Evolutionary conservation across 2,888 invertebrate species (phyloP).

Genomic region (Liodrosophila aerea): DNA sequence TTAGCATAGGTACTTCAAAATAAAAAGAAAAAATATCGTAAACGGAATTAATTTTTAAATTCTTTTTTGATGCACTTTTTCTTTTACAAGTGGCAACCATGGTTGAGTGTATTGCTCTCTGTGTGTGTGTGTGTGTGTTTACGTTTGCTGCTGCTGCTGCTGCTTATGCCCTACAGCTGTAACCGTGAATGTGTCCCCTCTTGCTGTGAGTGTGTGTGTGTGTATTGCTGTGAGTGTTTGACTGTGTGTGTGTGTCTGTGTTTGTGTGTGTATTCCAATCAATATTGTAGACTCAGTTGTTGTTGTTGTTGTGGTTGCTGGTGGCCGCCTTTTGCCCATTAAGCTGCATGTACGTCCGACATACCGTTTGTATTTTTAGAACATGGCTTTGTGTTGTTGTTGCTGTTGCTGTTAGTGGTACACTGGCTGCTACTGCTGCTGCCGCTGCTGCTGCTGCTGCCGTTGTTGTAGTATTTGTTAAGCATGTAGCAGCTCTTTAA

Average conservation of each 20-base stretch:
- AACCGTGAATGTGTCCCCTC: conserved; percentile 41
- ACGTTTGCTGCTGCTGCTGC: conserved; percentile 33
- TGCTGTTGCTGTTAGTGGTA: conserved; percentile 22
- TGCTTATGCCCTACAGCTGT: conserved; percentile 56
- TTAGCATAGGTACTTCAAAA: no score
- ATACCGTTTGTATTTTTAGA: conserved; percentile 75
- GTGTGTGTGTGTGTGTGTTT: conserved; percentile 43
- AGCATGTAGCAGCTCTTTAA: conserved; percentile 69
- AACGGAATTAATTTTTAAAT: no score
- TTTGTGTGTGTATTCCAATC: conserved; percentile 66
- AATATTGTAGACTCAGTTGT: conserved; percentile 72
- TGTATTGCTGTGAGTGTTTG: conserved; percentile 13
- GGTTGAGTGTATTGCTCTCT: no score
- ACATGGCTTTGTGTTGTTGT: conserved; percentile 55
- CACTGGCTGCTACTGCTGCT: conserved; percentile 14
- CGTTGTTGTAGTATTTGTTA: conserved; percentile 35
- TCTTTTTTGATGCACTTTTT: no score
- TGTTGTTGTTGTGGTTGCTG: conserved; percentile 32
- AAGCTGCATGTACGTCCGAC: conserved; percentile 73
- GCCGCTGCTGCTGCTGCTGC: conserved; percentile 26
- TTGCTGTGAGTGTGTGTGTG: conserved; percentile 9
- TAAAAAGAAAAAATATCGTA: no score
- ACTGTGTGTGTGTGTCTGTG: conserved; percentile 21
- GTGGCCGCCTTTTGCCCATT: conserved; percentile 75
- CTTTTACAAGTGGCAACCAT: no score